A percentile compares a stretch with the other conserved stretches of the same genome.
These are phyloP conservation scores for Piliocolobus tephrosceles DNA, from an alignment of 2,113 vertebrate species.

Conservation along the genomic window DNA sequence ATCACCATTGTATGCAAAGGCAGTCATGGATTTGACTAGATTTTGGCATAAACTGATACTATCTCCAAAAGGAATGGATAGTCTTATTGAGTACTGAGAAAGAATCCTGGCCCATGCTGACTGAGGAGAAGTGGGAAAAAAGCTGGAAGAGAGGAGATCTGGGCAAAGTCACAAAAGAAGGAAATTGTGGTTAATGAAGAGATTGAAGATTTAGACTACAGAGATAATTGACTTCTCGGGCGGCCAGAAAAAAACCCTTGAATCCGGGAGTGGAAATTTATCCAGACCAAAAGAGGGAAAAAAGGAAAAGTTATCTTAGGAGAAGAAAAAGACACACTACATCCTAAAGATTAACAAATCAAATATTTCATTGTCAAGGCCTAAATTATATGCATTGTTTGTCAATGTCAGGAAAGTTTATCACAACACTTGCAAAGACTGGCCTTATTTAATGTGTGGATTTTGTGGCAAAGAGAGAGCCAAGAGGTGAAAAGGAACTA, in stretches of 20 bases:
- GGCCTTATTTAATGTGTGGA: neutral
- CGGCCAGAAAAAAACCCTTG: constrained; percentile 46
- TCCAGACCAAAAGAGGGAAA: neutral
- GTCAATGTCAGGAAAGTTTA: neutral
- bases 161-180: neutral
- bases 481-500: neutral
- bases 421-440: neutral
- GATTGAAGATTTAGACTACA: neutral
- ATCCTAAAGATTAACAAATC: neutral
- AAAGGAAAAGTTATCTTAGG: constrained; percentile 29
- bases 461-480: neutral
- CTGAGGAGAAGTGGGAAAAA: neutral
- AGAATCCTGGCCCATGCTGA: neutral
- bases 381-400: neutral
- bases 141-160: neutral
- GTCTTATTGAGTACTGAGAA: neutral
- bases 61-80: neutral
- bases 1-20: neutral
- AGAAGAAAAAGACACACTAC: neutral
- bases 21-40: neutral
- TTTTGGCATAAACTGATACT: neutral
- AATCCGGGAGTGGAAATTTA: neutral
- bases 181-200: constrained; percentile 15
- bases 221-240: constrained; percentile 9
- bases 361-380: neutral